Evolutionary conservation across 2,113 vertebrate species (phyloP).

Genomic region (Microcebus murinus): DNA sequence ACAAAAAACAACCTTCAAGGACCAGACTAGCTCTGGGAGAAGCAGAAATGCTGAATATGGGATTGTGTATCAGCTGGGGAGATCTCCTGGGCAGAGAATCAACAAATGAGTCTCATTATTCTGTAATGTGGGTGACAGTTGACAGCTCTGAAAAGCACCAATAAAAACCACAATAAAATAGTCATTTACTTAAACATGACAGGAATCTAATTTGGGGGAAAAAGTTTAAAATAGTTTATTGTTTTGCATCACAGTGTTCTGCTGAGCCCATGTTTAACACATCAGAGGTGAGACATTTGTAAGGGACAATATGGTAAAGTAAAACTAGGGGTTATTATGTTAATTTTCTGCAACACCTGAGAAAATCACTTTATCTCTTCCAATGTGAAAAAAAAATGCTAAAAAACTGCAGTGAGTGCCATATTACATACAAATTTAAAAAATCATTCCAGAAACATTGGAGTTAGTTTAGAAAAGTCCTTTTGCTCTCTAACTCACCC

Average conservation of each 20-base stretch:
- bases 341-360: background rate
- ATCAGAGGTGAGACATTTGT: background rate
- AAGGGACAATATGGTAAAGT: background rate
- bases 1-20: constrained; percentile 56
- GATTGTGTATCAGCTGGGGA: background rate
- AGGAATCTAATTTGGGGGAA: background rate
- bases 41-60: constrained; percentile 65
- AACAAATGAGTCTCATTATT: background rate
- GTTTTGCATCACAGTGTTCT: background rate
- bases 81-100: background rate
- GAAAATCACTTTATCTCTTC: background rate
- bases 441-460: background rate
- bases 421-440: background rate
- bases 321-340: background rate
- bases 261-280: background rate
- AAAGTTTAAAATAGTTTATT: background rate
- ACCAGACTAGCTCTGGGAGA: background rate
- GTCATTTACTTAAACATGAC: background rate
- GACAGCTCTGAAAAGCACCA: background rate
- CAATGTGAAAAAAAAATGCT: background rate
- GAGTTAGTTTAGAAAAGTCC: background rate
- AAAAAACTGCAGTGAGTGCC: background rate
- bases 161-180: background rate
- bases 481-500: background rate
- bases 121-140: background rate